Base-by-base conservation (phyloP, 2,113 vertebrate genomes). In the Vidua chalybeata region DNA sequence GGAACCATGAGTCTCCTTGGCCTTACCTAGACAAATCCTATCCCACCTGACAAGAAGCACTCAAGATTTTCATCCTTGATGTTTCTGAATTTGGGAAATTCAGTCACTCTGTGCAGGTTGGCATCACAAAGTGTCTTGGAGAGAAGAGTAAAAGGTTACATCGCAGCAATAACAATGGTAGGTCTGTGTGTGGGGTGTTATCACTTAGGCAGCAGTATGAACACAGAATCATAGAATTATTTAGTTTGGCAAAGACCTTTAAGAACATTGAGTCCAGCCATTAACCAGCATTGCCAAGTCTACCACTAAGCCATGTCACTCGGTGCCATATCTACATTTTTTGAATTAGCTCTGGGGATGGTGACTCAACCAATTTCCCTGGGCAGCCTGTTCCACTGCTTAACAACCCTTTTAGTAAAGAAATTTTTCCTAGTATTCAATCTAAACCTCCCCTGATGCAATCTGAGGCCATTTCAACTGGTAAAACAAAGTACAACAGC, bases 21-120 rank as follows among this genome's bases (percentile, higher is more conserved):
- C 28, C 30, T 74, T 49, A 37, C 0, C 2, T 24, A 20, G 20
- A 43, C 11, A 35, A 74, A 7, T 63, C 39, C 33, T 81, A 12
- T 21, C 15, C 15, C 13, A 69, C 6, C 15, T 54, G 30, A 66
- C 46, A 71, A 45, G 18, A 71, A 59, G 12, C 28, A 78, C 10
- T 14, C 4, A 9, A 28, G 15, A 90, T 77, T 61, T 78, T 75
- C 21, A n/a, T 66, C 30, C 4, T 37, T 74, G 20, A 9, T 49
- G 27, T 63, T 91, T 78, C 48, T 52, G 33, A n/a, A 82, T 21
- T 9, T 78, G n/a, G 45, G 26, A 63, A 55, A 35, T 66, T 54
- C 3, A 1, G 27, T 56, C 2, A 5, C 14, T 59, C 6, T 31
- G 14, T 64, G 30, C 28, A 46, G 33, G 18, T 19, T 0, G 1